Evolutionary conservation across 2,113 vertebrate species (phyloP), one percentile per base, ranked within the genome.

Genomic region (Periophthalmodon schlosseri): DNA sequence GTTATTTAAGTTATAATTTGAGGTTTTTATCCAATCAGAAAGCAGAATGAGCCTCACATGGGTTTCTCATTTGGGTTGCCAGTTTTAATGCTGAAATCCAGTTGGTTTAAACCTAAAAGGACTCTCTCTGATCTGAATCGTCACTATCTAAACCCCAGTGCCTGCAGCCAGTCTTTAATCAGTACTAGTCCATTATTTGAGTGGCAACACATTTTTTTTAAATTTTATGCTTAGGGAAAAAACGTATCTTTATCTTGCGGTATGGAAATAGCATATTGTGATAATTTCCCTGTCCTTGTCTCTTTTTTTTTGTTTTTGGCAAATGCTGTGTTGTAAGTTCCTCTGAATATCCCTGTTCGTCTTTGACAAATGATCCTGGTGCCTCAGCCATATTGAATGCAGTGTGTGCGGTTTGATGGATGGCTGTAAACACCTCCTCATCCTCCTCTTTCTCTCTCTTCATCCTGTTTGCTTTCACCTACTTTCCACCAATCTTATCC

Each of bases 331-430:
- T 56, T n/a, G 20, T 56, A 2, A n/a, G 20, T n/a, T 56, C 52
- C 52, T 21, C 52, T 21, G 52, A 56, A 21, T 60, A 13, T 57
- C 11, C 57, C 64, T 74, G 75, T 70, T 61, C 66, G 65, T 69
- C 69, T 47, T 50, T 79, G 78, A 88, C 73, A 80, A 79, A 68
- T 49, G 69, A n/a, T 36, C 14, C 73, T 74, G 79, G 79, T 47
- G 66, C 78, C 73, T 75, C 75, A 75, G 84, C 23, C 57, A 1
- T 24, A 58, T 74, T 67, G 73, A 78, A 77, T 78, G 76, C 83
- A 47, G 68, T 79, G 18, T 81, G 81, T 84, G 79, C 75, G 69
- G 75, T 68, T 80, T 89, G 86, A 89, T 87, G 81, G 86, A 90
- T 89, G 86, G 73, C 61, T 75, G 77, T 74, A 82, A 88, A 88